Evolutionary conservation across 2,888 invertebrate species (phyloP).

Genomic region (Galerucella calmariensis): DNA sequence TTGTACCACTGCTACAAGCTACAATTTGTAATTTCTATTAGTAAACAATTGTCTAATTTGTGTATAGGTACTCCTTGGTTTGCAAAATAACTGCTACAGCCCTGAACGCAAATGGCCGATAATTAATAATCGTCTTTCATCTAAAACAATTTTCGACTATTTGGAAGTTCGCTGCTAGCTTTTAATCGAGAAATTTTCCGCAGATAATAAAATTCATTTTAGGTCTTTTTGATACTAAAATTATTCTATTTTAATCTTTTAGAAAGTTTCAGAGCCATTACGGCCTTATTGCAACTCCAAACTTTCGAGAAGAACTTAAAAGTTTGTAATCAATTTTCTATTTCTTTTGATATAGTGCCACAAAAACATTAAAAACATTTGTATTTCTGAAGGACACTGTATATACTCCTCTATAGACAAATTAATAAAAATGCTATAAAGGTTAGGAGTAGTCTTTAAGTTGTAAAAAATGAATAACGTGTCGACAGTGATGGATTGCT

Average conservation of each 20-base stretch:
- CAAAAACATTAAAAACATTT: neutral
- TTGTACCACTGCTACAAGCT: no score
- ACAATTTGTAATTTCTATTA: no score
- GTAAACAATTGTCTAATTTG: no score
- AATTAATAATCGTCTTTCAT: neutral
- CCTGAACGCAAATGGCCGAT: no score
- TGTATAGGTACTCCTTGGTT: no score
- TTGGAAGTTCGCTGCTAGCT: neutral
- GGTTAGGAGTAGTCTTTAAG: slow-evolving; percentile 53
- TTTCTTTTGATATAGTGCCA: neutral
- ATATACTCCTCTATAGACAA: neutral
- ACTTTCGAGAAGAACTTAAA: slow-evolving; percentile 1
- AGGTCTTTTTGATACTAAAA: neutral
- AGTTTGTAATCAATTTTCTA: neutral
- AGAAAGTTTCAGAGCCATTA: neutral
- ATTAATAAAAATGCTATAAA: slow-evolving; percentile 39
- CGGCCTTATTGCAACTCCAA: slow-evolving; percentile 6
- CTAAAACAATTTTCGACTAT: neutral
- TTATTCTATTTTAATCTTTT: slow-evolving; percentile 9
- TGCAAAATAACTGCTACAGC: no score
- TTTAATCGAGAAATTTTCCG: neutral
- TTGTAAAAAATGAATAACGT: slow-evolving; percentile 51
- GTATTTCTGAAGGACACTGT: neutral
- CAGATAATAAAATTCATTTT: slow-evolving; percentile 2
- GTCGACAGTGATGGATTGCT: slow-evolving; percentile 52